A percentile compares a stretch with the other conserved stretches of the same genome.
These are phyloP conservation scores for Berghia stephanieae DNA, from an alignment of 1,140 invertebrate species.

Conservation along the genomic window DNA sequence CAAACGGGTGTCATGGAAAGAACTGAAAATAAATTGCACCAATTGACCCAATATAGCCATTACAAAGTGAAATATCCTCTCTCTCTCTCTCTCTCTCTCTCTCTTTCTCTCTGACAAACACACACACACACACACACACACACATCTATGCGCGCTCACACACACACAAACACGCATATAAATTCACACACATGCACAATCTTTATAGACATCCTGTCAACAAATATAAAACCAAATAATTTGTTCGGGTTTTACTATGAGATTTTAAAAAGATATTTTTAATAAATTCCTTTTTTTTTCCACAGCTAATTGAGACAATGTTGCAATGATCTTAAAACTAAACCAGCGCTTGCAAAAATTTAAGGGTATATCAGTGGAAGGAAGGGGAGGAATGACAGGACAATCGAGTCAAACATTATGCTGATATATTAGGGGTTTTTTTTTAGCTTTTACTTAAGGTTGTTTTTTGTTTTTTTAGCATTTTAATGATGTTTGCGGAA, in stretches of 20 bases:
- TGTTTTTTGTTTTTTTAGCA: too few species aligned
- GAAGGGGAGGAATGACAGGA: too few species aligned
- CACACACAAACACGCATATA: neutral
- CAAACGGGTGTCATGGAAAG: neutral
- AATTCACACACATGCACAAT: slow-evolving; percentile 11
- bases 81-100: neutral
- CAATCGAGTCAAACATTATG: too few species aligned
- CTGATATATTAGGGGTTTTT: too few species aligned
- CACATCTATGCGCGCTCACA: slow-evolving; percentile 8
- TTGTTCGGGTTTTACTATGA: neutral
- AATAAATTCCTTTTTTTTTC: neutral
- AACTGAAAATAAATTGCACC: neutral
- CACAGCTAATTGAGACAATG: neutral
- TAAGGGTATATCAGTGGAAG: too few species aligned
- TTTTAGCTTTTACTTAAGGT: too few species aligned
- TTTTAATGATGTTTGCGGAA: too few species aligned
- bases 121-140: slow-evolving; percentile 1
- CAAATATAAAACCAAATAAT: neutral
- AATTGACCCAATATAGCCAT: neutral
- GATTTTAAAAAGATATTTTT: neutral
- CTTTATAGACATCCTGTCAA: neutral
- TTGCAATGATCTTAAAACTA: too few species aligned
- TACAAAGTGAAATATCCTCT: neutral
- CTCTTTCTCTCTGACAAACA: neutral
- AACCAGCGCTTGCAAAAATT: too few species aligned